phyloP scores from a whole-genome alignment of 2,797 vertebrate species.

The Echeneis naucrates region DNA sequence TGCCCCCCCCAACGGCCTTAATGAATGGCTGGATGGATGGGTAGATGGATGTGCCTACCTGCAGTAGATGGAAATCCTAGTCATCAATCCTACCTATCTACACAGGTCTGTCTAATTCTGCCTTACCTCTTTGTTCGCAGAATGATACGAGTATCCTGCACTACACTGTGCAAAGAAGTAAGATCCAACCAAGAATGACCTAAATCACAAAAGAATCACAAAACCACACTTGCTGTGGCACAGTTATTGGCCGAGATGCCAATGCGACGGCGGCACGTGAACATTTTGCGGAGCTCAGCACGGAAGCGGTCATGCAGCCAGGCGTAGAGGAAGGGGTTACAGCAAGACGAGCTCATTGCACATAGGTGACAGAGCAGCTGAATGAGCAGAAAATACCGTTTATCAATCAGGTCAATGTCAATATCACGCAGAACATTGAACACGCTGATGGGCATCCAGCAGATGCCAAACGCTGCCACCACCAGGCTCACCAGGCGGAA shows the following conservation, averaged over 20 bases:
- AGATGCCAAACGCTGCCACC: slow-evolving; percentile 88
- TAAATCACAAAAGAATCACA: slow-evolving; percentile 75
- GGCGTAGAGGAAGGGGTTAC: slow-evolving; percentile 92
- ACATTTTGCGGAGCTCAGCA: slow-evolving; percentile 87
- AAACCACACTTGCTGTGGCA: slow-evolving; percentile 82
- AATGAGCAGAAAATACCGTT: slow-evolving; percentile 90
- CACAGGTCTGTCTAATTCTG: not conserved
- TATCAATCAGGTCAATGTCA: slow-evolving; percentile 89
- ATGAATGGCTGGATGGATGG: no score
- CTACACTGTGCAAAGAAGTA: not conserved
- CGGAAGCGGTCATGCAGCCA: slow-evolving; percentile 92
- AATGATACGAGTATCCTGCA: not conserved
- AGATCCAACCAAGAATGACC: not conserved
- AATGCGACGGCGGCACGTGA: slow-evolving; percentile 84
- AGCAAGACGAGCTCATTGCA: slow-evolving; percentile 92
- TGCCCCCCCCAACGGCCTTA: no score
- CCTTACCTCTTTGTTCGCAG: not conserved
- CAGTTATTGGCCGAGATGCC: slow-evolving; percentile 86
- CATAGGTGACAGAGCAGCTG: slow-evolving; percentile 92
- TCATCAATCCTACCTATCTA: not conserved
- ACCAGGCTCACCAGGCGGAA: slow-evolving; percentile 89
- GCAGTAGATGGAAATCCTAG: no score
- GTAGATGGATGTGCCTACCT: not conserved
- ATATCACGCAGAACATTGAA: slow-evolving; percentile 92
- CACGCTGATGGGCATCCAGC: slow-evolving; percentile 92